Evolutionary conservation across 2,797 vertebrate species (phyloP).

Genomic region (Ceyx erithaca): DNA sequence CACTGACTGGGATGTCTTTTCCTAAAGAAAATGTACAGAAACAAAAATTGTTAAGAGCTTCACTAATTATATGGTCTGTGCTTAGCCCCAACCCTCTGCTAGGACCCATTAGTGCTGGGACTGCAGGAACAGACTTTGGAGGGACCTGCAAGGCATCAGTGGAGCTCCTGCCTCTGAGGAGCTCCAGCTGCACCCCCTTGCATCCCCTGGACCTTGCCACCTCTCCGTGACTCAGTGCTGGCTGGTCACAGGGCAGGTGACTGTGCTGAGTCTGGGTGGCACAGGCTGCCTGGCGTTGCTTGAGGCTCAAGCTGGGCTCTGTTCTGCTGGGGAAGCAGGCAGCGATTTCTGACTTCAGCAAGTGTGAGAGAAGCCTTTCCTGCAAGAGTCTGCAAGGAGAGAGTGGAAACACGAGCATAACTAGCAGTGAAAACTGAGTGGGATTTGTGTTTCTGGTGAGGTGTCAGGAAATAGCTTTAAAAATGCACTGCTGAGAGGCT

Average conservation of each 20-base stretch:
- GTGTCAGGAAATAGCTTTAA: slow-evolving; percentile 58
- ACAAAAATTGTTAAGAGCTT: background rate
- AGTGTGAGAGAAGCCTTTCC: slow-evolving; percentile 61
- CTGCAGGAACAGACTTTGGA: background rate
- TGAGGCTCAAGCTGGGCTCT: background rate
- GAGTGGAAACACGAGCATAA: slow-evolving; percentile 53
- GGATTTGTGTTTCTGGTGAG: slow-evolving; percentile 69
- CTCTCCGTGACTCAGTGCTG: fast-evolving
- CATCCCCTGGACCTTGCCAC: background rate
- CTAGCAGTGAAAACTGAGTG: slow-evolving; percentile 63
- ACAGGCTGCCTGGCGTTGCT: background rate
- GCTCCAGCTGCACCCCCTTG: background rate
- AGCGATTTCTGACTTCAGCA: slow-evolving; percentile 27
- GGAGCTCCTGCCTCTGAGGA: background rate
- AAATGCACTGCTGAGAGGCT: slow-evolving; percentile 51
- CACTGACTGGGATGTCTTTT: background rate
- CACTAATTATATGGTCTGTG: background rate
- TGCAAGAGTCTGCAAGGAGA: slow-evolving; percentile 37
- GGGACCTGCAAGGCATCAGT: background rate
- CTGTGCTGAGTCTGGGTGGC: background rate
- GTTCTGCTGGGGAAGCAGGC: background rate
- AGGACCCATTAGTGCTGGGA: background rate
- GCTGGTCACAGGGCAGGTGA: background rate
- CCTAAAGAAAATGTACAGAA: background rate
- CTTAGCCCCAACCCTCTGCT: background rate